Evolutionary conservation across 1,140 invertebrate species (phyloP), one percentile per base, ranked within the genome.

Genomic region (Spodoptera litura): DNA sequence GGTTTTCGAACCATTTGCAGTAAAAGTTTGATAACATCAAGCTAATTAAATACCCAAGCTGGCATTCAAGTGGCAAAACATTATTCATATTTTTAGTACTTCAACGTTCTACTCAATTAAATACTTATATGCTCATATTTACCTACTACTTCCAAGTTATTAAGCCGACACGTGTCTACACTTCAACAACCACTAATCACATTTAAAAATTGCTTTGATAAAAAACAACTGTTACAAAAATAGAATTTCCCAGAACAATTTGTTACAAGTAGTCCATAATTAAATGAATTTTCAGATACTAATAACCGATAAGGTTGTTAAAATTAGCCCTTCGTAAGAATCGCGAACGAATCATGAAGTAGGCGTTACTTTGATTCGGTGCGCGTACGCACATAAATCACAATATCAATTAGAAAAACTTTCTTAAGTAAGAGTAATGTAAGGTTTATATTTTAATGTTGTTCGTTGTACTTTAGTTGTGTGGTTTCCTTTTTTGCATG

Each of bases 391-490:
- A 20, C 62, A 73, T 73, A 73, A 73, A 73, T 73, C 70, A 73
- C 70, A 73, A 58, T 58, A 53, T 73, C 70, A 73, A 73, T 73
- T 58, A 73, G 70, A 73, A 8, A 44, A 44, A 73, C 70, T 73
- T 73, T 73, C 70, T 73, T 73, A 52, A n/a, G 51, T 9, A 68
- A 68, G 62, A 53, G 38, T 62, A 62, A 62, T 31, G 58, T 2
- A 0, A 51, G 38, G 10, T 49, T 12, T 66, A 66, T 9, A 49
- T 44, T 5, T 66, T 66, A 49, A 49, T 12, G 15, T 20, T 66
- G n/a, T 66, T 64, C 35, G 27, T 5, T 2, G 13, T 35, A 11
- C 35, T 61, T 12, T 12, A 12, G n/a, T 13, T 8, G 58, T 20
- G 58, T 38, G 35, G 6, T 38, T 38, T 38, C 35, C 35, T 1